Evolutionary conservation across 2,113 vertebrate species (phyloP), one percentile per base, ranked within the genome.

Genomic region (Hemibagrus wyckioides): DNA sequence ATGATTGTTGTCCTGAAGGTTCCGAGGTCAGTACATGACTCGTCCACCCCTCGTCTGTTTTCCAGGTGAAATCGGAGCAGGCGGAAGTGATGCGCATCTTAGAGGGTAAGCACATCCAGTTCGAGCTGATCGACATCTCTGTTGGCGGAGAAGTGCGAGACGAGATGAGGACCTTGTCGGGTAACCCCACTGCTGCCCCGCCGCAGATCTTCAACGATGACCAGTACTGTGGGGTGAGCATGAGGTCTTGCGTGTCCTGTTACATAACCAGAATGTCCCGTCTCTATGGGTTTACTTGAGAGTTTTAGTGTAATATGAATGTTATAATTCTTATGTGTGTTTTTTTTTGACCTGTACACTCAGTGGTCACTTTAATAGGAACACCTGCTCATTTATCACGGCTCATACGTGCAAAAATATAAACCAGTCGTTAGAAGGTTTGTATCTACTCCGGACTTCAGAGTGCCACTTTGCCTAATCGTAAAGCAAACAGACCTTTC

Each of bases 151-250:
- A 95, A 85, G 92, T 99, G 0, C 96, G 96, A 84, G 96, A 97
- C 21, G 97, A 99, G 91, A 99, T 99, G 98, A 96, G 98, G 83
- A 92, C 89, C 8, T 96, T 97, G 94, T 95, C 96, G 0, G 97
- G 97, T 17, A 96, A 98, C 91, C 97, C 97, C 67, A 93, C 93
- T 11, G 98, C 98, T 1, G 96, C 96, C 84, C 98, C 98, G 0
- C 98, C 98, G 6, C 98, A 99, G 94, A 96, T 99, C 0, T 98
- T 98, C 94, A 98, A 98, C 0, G 97, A 97, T 4, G 96, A 99
- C 92, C 92, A 97, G 41, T 99, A 99, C 93, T 98, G 98, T 14
- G 98, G 98, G 96, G 98, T 99, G 93, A 96, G 97, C 73, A 87
- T 6, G 0, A 28, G 56, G 52, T 19, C 54, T 30, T 30, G 59